Conservation (phyloP, 2,888 invertebrate species). For the Pachliopta kotzebuea region DNA sequence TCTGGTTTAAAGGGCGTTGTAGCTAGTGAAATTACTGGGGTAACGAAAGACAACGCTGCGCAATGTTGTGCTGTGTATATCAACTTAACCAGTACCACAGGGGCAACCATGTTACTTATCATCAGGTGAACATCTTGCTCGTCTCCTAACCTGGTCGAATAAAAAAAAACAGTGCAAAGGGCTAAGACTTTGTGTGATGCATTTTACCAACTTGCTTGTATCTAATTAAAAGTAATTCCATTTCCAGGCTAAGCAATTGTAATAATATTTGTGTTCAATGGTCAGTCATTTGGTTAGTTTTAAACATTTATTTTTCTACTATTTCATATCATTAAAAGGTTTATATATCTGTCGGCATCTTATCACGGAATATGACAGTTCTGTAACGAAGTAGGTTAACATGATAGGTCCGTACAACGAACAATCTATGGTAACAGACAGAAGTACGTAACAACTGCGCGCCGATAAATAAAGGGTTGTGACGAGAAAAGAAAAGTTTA, state of each 20-base stretch:
- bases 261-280: not conserved
- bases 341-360: constrained; percentile 30
- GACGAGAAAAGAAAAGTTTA: constrained; percentile 23
- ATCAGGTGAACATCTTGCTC: no score
- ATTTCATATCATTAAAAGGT: constrained; percentile 1
- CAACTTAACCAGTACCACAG: no score
- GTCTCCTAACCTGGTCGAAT: no score
- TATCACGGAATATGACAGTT: constrained; percentile 37
- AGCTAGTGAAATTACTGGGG: no score
- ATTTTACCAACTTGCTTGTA: not conserved
- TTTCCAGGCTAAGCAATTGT: no score
- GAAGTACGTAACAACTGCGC: constrained; percentile 22
- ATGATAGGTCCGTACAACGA: constrained; percentile 42
- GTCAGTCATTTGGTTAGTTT: not conserved
- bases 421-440: constrained; percentile 28
- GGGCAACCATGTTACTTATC: no score
- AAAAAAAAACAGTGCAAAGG: no score
- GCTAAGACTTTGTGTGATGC: not conserved
- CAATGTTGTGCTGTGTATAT: no score
- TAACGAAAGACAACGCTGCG: no score
- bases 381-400: constrained; percentile 55
- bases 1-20: no score
- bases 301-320: not conserved
- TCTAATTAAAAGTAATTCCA: no score
- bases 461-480: constrained; percentile 33